Conservation (phyloP, 2,113 vertebrate species). For the Corythoichthys haematopterus region DNA sequence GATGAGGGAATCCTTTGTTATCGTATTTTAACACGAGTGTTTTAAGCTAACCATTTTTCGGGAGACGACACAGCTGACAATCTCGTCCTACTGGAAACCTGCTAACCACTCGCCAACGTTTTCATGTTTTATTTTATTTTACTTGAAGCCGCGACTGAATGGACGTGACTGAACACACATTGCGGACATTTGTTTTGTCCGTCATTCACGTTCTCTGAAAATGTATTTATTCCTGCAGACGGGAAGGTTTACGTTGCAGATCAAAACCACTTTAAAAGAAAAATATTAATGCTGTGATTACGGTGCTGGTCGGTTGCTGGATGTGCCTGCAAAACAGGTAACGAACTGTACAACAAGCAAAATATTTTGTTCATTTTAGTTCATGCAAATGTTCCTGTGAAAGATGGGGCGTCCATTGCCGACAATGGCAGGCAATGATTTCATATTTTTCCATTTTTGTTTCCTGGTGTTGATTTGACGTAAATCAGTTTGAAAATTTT, state of each 20-base stretch:
- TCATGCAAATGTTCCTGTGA: not conserved
- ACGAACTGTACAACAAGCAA: not conserved
- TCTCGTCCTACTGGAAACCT: not conserved
- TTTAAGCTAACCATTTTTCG: not conserved
- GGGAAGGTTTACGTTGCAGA: not conserved
- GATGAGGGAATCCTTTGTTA: conserved; percentile 1
- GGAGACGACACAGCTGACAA: not conserved
- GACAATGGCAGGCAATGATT: no score
- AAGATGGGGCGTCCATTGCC: no score
- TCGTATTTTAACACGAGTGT: not conserved
- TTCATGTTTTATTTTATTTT: not conserved
- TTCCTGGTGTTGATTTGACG: no score
- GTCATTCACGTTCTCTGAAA: not conserved
- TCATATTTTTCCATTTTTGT: no score
- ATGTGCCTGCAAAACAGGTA: no score
- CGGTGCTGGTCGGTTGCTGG: not conserved
- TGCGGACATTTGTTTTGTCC: not conserved
- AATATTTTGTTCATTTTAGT: not conserved
- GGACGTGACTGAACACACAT: not conserved
- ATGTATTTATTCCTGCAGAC: not conserved
- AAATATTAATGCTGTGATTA: not conserved
- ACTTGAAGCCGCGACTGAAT: not conserved
- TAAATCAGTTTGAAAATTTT: no score
- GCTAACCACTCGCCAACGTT: not conserved
- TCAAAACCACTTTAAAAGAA: not conserved